phyloP scores from a whole-genome alignment of 2,888 invertebrate species.

The Melanchra persicariae region DNA sequence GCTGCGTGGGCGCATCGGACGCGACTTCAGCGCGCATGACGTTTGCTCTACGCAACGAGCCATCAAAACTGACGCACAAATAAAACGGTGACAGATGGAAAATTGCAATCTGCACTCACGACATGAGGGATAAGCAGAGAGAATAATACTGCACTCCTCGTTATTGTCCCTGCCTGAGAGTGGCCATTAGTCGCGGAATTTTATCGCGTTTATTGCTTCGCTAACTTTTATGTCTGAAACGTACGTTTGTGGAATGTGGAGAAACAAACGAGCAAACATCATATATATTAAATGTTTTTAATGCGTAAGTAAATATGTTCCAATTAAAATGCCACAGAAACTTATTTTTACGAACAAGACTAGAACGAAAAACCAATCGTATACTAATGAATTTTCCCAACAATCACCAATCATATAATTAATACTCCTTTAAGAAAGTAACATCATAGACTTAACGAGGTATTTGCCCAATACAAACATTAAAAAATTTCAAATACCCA shows the following conservation, averaged over 20 bases:
- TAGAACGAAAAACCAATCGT: conserved; percentile 25
- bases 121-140: conserved; percentile 63
- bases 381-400: conserved; percentile 27
- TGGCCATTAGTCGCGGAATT: conserved; percentile 60
- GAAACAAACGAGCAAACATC: conserved; percentile 46
- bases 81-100: conserved; percentile 73
- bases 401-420: conserved; percentile 52
- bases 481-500: conserved; percentile 52
- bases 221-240: conserved; percentile 55
- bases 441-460: conserved; percentile 41
- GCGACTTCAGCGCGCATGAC: conserved; percentile 59
- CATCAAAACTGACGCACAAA: conserved; percentile 77
- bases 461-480: conserved; percentile 49
- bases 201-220: conserved; percentile 58
- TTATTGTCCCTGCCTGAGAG: conserved; percentile 55
- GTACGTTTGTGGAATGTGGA: conserved; percentile 51
- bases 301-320: conserved; percentile 39
- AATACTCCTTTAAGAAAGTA: conserved; percentile 31
- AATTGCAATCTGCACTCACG: conserved; percentile 70
- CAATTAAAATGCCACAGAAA: conserved; percentile 32
- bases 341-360: conserved; percentile 5
- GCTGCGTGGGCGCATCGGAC: conserved; percentile 71
- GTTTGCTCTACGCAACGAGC: conserved; percentile 73
- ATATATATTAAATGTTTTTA: conserved; percentile 29
- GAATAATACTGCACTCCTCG: conserved; percentile 57